Conservation (phyloP, 2,888 invertebrate genomes). For the Andricus quercusramuli region DNA sequence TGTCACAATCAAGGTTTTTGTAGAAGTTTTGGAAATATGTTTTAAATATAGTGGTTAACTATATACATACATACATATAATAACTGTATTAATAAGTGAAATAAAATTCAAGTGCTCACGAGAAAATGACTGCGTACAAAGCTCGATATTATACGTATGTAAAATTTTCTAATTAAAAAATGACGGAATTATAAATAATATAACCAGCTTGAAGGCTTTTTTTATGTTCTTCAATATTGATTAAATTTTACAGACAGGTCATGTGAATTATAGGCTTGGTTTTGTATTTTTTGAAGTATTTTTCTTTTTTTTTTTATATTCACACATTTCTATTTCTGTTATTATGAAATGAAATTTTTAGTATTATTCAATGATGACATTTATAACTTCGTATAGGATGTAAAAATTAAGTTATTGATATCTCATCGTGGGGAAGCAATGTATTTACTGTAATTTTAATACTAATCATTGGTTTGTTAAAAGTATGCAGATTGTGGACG, state of each 20-base stretch:
- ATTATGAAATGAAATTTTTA: constrained; percentile 13
- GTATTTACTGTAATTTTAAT: constrained; percentile 29
- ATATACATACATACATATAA: not conserved
- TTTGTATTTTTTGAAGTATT: constrained; percentile 14
- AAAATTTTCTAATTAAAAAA: not conserved
- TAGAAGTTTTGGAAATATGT: not conserved
- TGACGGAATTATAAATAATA: not conserved
- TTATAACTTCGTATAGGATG: constrained; percentile 10
- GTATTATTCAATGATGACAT: constrained; percentile 6
- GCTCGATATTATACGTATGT: not conserved
- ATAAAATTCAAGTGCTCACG: constrained; percentile 4
- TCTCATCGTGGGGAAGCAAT: constrained; percentile 14
- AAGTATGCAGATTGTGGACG: not conserved
- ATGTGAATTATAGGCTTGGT: not conserved
- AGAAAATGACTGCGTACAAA: not conserved
- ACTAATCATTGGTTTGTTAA: constrained; percentile 17
- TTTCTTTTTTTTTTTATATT: constrained; percentile 3
- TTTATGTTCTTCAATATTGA: not conserved
- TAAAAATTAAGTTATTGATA: constrained; percentile 31
- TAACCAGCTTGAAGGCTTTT: not conserved
- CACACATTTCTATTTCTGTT: constrained; percentile 11
- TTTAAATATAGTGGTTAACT: not conserved
- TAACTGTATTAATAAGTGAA: not conserved
- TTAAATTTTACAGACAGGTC: not conserved
- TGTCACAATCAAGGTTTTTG: not conserved